phyloP scores from a whole-genome alignment of 2,888 invertebrate genomes.

The Microchrysa polita region DNA sequence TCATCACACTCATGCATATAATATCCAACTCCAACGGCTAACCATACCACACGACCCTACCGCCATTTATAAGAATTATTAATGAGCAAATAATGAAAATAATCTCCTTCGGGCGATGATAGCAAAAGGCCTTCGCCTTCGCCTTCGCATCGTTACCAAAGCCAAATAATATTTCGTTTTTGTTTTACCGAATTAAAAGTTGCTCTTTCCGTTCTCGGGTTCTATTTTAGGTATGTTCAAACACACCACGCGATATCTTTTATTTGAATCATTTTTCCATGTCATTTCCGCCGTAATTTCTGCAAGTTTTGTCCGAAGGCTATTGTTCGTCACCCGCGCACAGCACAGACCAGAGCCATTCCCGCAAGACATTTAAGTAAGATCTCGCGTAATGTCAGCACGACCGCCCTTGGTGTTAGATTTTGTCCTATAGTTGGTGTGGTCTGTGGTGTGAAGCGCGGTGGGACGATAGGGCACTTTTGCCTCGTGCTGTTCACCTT shows the following conservation, averaged over 20 bases:
- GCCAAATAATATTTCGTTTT: too few species aligned
- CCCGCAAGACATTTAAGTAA: too few species aligned
- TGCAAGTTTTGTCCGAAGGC: constrained; percentile 9
- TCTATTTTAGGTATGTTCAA: constrained; percentile 16
- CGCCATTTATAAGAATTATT: constrained; percentile 56
- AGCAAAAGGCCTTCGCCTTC: too few species aligned
- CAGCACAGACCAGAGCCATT: too few species aligned
- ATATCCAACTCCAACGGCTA: neutral
- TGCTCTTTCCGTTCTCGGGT: neutral
- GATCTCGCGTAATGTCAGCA: too few species aligned
- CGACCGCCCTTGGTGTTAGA: too few species aligned
- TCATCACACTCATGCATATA: neutral
- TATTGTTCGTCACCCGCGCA: neutral
- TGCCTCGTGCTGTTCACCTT: constrained; percentile 17
- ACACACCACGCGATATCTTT: constrained; percentile 11
- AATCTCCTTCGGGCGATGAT: constrained; percentile 53
- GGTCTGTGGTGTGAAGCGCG: too few species aligned
- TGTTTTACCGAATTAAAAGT: too few species aligned
- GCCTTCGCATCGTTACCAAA: too few species aligned
- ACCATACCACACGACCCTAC: too few species aligned
- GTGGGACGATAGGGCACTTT: too few species aligned
- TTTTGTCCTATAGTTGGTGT: too few species aligned
- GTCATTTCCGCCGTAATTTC: constrained; percentile 28
- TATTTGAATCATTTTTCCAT: constrained; percentile 30
- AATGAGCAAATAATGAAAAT: constrained; percentile 58